phyloP scores from a whole-genome alignment of 2,113 vertebrate genomes.

The Leptocoma aspasia region DNA sequence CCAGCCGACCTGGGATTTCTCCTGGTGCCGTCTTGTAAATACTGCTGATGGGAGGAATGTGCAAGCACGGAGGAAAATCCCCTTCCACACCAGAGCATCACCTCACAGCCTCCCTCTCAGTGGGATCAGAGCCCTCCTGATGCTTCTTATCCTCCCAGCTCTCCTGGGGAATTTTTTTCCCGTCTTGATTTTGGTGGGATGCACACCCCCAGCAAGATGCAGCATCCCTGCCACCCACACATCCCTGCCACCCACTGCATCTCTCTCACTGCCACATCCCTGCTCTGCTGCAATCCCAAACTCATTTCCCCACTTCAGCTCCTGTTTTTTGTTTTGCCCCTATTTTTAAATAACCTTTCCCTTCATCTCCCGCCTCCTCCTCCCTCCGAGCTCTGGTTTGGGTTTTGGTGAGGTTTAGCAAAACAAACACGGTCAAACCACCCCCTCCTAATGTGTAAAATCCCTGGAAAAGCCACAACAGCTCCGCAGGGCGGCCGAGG shows the following conservation, averaged over 20 bases:
- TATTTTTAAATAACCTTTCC: background rate
- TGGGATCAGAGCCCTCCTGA: background rate
- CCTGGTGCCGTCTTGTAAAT: background rate
- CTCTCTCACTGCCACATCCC: background rate
- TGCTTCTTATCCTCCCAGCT: fast-evolving
- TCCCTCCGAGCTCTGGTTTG: background rate
- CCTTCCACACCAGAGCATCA: background rate
- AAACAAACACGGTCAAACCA: constrained; percentile 67
- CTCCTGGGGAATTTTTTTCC: fast-evolving
- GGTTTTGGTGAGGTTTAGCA: constrained; percentile 57
- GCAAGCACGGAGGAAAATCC: background rate
- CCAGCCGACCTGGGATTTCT: background rate
- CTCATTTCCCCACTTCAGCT: background rate
- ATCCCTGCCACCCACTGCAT: background rate
- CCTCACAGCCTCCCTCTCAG: background rate
- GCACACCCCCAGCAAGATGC: background rate
- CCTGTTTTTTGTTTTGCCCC: background rate
- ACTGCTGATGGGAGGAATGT: background rate
- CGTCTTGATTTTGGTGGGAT: background rate
- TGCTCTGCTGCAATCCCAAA: background rate
- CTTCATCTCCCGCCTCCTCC: background rate
- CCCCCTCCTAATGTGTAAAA: constrained; percentile 58
- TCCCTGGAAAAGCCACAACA: constrained; percentile 49
- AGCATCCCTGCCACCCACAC: background rate
- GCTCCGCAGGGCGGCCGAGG: constrained; percentile 28